Evolutionary conservation across 2,888 invertebrate genomes (phyloP).

Genomic region (Pharmacophagus antenor): DNA sequence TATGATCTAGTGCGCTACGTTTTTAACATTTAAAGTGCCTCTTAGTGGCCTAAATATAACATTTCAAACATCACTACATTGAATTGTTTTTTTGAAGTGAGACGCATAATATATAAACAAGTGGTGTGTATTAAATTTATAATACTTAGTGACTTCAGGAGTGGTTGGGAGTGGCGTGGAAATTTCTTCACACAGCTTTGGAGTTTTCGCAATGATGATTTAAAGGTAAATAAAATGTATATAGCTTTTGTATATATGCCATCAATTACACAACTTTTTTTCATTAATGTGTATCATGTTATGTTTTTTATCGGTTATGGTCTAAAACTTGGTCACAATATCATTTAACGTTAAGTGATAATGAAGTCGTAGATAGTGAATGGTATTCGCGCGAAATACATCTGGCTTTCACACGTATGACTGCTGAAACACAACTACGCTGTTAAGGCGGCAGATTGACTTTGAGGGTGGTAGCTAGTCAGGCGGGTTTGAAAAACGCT

Average conservation of each 20-base stretch:
- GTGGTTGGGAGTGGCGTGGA: slow-evolving; percentile 33
- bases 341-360: no score
- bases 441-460: no score
- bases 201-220: slow-evolving; percentile 57
- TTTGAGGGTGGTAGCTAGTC: background rate
- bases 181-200: slow-evolving; percentile 47
- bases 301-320: no score
- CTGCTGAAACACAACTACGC: no score
- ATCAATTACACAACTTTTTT: background rate
- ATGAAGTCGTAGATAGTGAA: no score
- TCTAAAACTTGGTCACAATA: no score
- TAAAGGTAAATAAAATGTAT: slow-evolving; percentile 70
- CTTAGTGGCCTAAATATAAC: slow-evolving; percentile 35
- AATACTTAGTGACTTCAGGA: slow-evolving; percentile 40
- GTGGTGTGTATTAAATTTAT: slow-evolving; percentile 41
- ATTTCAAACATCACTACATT: slow-evolving; percentile 31
- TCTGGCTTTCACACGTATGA: no score
- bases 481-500: background rate
- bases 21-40: slow-evolving; percentile 49
- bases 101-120: slow-evolving; percentile 21
- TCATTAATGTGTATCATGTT: no score
- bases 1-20: slow-evolving; percentile 39
- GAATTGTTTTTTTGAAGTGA: slow-evolving; percentile 34
- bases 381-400: no score
- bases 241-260: no score